A percentile compares a stretch with the other conserved stretches of the same genome.
phyloP scores from a whole-genome alignment of 1,140 invertebrate species.

The Acyrthosiphon pisum region DNA sequence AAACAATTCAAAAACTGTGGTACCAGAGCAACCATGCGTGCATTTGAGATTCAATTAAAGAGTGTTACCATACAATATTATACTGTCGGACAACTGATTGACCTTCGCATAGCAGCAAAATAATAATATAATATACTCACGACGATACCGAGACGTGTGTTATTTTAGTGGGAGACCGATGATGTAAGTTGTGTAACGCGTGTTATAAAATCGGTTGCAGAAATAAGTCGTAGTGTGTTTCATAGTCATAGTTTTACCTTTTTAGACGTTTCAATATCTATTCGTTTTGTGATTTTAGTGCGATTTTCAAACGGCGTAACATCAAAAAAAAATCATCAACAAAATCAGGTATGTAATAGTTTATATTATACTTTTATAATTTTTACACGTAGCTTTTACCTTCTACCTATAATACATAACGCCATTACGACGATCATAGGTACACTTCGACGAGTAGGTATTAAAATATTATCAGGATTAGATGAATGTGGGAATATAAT shows the following conservation, averaged over 20 bases:
- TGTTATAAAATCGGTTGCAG: neutral
- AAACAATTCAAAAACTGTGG: neutral
- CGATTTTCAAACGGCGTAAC: neutral
- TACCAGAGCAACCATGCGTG: neutral
- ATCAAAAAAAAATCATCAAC: neutral
- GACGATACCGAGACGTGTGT: neutral
- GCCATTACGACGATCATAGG: neutral
- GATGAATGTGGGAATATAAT: neutral
- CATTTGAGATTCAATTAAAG: conserved; percentile 39
- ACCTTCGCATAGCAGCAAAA: conserved; percentile 13
- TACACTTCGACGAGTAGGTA: no score
- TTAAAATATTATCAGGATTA: neutral
- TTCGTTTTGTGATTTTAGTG: neutral
- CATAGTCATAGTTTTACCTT: neutral
- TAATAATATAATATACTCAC: neutral
- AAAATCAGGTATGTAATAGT: neutral
- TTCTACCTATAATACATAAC: neutral
- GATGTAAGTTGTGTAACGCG: neutral
- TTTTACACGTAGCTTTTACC: no score
- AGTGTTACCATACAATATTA: neutral
- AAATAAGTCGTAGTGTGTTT: neutral
- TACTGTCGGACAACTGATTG: conserved; percentile 2
- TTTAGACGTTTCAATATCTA: neutral
- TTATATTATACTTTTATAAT: neutral
- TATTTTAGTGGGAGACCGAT: conserved; percentile 12